Evolutionary conservation across 2,888 invertebrate species (phyloP).

Genomic region (Atherix ibis): DNA sequence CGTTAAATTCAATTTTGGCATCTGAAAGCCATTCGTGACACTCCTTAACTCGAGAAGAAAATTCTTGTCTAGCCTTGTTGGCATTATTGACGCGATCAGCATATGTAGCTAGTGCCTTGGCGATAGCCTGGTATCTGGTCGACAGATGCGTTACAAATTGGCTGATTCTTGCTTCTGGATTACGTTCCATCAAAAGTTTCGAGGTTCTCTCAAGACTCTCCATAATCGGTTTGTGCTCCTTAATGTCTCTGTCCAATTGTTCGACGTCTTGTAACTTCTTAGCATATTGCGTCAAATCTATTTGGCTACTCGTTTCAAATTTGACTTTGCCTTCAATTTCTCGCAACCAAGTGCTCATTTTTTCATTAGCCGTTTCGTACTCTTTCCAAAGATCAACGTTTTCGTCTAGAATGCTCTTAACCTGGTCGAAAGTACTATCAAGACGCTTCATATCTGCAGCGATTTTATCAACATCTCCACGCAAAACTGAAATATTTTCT

Average conservation of each 20-base stretch:
- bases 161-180: conserved; percentile 67
- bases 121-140: conserved; percentile 56
- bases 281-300: conserved; percentile 51
- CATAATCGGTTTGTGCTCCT: conserved; percentile 47
- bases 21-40: conserved; percentile 67
- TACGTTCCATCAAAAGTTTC: conserved; percentile 53
- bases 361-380: conserved; percentile 63
- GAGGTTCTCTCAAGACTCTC: conserved; percentile 50
- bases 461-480: conserved; percentile 51
- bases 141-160: conserved; percentile 67
- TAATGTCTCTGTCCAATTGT: conserved; percentile 45
- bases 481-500: conserved; percentile 49
- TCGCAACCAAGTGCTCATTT: conserved; percentile 59
- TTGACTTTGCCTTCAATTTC: conserved; percentile 62
- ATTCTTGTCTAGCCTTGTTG: conserved; percentile 46
- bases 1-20: conserved; percentile 57
- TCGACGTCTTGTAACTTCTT: conserved; percentile 52
- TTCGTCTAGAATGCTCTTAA: conserved; percentile 47
- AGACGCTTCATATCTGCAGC: conserved; percentile 55
- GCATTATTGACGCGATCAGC: conserved; percentile 56
- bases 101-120: conserved; percentile 53
- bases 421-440: conserved; percentile 48
- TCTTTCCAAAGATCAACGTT: conserved; percentile 64
- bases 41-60: conserved; percentile 51
- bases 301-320: conserved; percentile 52